Evolutionary conservation across 2,888 invertebrate genomes (phyloP).

Genomic region (Cerceris rybyensis): DNA sequence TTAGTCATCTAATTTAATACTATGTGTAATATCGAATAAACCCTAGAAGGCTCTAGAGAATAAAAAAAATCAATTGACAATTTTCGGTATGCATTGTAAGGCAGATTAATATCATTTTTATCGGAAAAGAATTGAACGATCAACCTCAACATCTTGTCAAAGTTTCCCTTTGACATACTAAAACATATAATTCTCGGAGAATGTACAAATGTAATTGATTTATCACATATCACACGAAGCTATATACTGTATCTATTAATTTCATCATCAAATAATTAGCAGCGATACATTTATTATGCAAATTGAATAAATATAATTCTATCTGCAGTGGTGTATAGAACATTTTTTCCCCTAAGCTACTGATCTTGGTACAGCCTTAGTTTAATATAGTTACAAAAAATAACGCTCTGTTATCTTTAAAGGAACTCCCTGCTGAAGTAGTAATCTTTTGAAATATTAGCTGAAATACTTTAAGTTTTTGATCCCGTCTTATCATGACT

Average conservation of each 20-base stretch:
- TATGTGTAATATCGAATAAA: conserved; percentile 27
- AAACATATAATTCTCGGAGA: conserved; percentile 13
- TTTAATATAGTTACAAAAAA: conserved; percentile 68
- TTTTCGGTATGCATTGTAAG: conserved; percentile 12
- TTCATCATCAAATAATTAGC: conserved; percentile 13
- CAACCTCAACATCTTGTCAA: background rate
- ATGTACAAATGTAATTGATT: conserved; percentile 19
- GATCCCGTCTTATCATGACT: conserved; percentile 64
- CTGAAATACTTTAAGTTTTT: conserved; percentile 57
- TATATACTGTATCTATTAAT: conserved; percentile 4
- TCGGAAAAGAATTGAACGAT: conserved; percentile 1
- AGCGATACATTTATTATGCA: conserved; percentile 19
- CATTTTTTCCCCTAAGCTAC: conserved; percentile 53
- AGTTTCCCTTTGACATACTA: background rate
- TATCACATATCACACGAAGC: conserved; percentile 10
- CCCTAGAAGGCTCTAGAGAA: conserved; percentile 49
- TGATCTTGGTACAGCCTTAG: conserved; percentile 67
- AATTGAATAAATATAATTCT: conserved; percentile 52
- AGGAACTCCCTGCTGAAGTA: conserved; percentile 69
- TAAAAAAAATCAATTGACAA: conserved; percentile 9
- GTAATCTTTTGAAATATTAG: conserved; percentile 51
- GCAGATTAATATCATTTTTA: conserved; percentile 8
- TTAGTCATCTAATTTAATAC: conserved; percentile 41
- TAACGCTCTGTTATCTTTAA: conserved; percentile 70
- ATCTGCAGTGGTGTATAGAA: conserved; percentile 51